Evolutionary conservation across 2,888 invertebrate genomes (phyloP), one percentile per base, ranked within the genome.

Genomic region (Sericinus montela): DNA sequence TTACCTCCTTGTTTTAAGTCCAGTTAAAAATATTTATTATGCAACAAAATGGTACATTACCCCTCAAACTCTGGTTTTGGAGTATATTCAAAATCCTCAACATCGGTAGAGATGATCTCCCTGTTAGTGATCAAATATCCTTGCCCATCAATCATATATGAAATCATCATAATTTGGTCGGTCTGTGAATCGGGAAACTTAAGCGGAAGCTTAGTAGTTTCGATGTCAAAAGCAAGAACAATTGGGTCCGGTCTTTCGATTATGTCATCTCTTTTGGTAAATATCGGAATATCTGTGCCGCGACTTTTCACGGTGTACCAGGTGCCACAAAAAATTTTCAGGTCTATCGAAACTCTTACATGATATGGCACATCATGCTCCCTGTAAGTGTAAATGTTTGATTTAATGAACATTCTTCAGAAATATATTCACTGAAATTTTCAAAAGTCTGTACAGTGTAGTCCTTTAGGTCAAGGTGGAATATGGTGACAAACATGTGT

Each of bases 161-260:
- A 99, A 59, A 99, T 99, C 99, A 99, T 99, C 96, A 99, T 99
- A 50, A 99, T 97, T 85, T 99, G 98, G 90, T 99, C 99, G 0
- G 93, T 91, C 60, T 94, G 93, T 0, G 97, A 92, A 80, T 99
- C 99, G 0, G 99, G 99, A 79, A 99, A 99, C 86, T 99, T 99
- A 1, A 99, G 85, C 0, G 99, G 99, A 46, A 98, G 82, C 80
- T 99, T 99, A 0, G 99, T 99, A 0, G 99, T 99, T 89, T 99
- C 99, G 64, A 99, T 99, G 79, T 99, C 99, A 79, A 95, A 99
- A 0, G 99, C 99, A 14, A 99, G 78, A 0, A 99, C 97, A 47
- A 98, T 95, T 0, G 97, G 96, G 69, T 99, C 98, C 0, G 98
- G 98, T 49, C 97, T 91, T 71, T 98, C 98, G 13, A 99, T 92